Percentiles rank a stretch among this genome's conserved stretches.
These are phyloP conservation scores for Suillia variegata DNA, from an alignment of 2,888 invertebrate species.

Conservation along the genomic window DNA sequence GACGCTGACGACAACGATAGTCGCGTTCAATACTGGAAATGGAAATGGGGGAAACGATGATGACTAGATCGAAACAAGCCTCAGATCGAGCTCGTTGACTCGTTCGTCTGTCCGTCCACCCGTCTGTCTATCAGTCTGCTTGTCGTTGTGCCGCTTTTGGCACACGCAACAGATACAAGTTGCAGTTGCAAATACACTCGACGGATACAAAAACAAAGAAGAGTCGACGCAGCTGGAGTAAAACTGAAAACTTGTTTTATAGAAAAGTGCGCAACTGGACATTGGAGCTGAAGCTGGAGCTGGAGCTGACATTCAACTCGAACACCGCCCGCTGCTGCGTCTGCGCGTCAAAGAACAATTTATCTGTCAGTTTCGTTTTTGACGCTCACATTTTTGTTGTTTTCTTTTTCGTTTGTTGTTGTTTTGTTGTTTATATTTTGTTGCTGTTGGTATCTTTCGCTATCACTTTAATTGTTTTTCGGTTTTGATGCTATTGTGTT, in stretches of 20 bases:
- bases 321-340: neutral
- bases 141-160: neutral
- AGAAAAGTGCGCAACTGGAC: neutral
- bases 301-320: neutral
- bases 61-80: neutral
- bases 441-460: neutral
- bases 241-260: neutral
- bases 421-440: slow-evolving; percentile 12
- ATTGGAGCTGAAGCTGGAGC: neutral
- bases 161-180: too few relatives aligned
- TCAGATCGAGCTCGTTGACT: neutral
- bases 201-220: too few relatives aligned
- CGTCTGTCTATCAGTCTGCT: neutral
- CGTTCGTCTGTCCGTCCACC: too few relatives aligned
- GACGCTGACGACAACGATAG: too few relatives aligned
- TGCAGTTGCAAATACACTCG: too few relatives aligned
- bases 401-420: slow-evolving; percentile 28
- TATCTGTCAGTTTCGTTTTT: slow-evolving; percentile 42
- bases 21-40: slow-evolving; percentile 3
- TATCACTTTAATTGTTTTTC: slow-evolving; percentile 17
- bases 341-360: slow-evolving; percentile 38
- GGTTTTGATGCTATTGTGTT: neutral
- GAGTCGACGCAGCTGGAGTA: neutral
- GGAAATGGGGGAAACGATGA: slow-evolving; percentile 9
- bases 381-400: neutral